Evolutionary conservation across 2,113 vertebrate genomes (phyloP).

Genomic region (Chaenocephalus aceratus): DNA sequence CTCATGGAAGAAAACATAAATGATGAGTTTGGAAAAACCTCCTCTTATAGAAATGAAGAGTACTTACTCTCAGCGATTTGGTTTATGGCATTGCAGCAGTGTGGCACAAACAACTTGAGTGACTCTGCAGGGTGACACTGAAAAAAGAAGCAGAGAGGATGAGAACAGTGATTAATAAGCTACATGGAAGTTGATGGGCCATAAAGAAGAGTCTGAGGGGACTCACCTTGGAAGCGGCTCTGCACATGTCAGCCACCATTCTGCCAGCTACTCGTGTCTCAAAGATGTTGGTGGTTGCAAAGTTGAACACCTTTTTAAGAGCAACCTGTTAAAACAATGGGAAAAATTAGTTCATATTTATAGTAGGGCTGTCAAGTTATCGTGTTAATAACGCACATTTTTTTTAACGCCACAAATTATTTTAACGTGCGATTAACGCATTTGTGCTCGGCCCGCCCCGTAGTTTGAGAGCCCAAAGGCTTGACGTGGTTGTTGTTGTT

Average conservation of each 20-base stretch:
- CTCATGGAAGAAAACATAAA: not conserved
- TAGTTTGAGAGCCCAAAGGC: too few relatives aligned
- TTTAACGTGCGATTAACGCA: too few relatives aligned
- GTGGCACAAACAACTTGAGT: slow-evolving; percentile 95
- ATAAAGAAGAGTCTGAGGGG: not conserved
- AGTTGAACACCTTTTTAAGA: slow-evolving; percentile 97
- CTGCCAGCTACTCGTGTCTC: slow-evolving; percentile 96
- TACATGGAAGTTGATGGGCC: not conserved
- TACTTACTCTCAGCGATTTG: slow-evolving; percentile 96
- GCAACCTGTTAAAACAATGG: slow-evolving; percentile 87
- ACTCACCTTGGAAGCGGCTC: slow-evolving; percentile 93
- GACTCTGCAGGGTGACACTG: slow-evolving; percentile 96
- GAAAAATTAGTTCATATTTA: not conserved
- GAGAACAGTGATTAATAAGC: not conserved
- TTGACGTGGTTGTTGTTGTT: too few relatives aligned
- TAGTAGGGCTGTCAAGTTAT: too few relatives aligned
- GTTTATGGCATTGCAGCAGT: slow-evolving; percentile 93
- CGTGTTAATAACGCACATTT: too few relatives aligned
- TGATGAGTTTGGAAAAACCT: slow-evolving; percentile 5
- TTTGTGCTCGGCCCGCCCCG: too few relatives aligned
- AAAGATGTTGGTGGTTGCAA: slow-evolving; percentile 97
- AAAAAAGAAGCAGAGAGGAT: slow-evolving; percentile 53
- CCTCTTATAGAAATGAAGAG: not conserved
- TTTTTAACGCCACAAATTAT: too few relatives aligned
- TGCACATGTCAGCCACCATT: slow-evolving; percentile 99